Base-by-base conservation (phyloP, 2,888 invertebrate genomes). In the Hermodice carunculata region DNA sequence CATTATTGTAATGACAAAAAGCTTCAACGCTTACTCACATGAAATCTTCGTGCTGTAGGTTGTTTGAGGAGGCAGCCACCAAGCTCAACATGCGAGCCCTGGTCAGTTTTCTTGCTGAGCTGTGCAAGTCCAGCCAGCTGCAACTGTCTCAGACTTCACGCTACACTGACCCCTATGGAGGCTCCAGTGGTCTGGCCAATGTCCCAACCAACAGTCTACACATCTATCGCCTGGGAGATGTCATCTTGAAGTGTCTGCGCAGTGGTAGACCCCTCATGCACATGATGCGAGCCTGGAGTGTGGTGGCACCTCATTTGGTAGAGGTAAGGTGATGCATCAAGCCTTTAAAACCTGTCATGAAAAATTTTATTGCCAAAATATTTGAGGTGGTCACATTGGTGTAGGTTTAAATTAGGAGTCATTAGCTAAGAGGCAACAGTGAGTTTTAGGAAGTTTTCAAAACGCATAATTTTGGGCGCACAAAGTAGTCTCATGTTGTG, bases 261-360 rank as follows among this genome's bases (percentile, higher is more conserved):
- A 94, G 95, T 53, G 93, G 95, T 0, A 86, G 96, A 0, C 96
- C 96, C 0, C 87, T 96, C 29, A 91, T 96, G 46, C 98, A 98
- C 82, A 91, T 95, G 58, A 93, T 98, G 91, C 92, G 93, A 74
- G 91, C 89, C 34, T 98, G 97, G 97, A 94, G 94, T 14, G 92
- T 95, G 0, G 92, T 95, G 0, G 94, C 95, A 0, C 94, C 95
- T 0, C 96, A 97, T 86, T 91, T 97, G 61, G 95, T 96, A 91
- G 95, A 97, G 90, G 93, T 93, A 76, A 82, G 83, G 14, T n/a
- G 19, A 6, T 17, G 6, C n/a, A n/a, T n/a, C n/a, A n/a, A n/a
- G n/a, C n/a, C n/a, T n/a, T n/a, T n/a, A n/a, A n/a, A n/a, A n/a
- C n/a, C n/a, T n/a, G n/a, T n/a, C n/a, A n/a, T n/a, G n/a, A n/a